A percentile compares a stretch with the other conserved stretches of the same genome.
phyloP scores from a whole-genome alignment of 2,113 vertebrate species.

The Laticauda colubrina region DNA sequence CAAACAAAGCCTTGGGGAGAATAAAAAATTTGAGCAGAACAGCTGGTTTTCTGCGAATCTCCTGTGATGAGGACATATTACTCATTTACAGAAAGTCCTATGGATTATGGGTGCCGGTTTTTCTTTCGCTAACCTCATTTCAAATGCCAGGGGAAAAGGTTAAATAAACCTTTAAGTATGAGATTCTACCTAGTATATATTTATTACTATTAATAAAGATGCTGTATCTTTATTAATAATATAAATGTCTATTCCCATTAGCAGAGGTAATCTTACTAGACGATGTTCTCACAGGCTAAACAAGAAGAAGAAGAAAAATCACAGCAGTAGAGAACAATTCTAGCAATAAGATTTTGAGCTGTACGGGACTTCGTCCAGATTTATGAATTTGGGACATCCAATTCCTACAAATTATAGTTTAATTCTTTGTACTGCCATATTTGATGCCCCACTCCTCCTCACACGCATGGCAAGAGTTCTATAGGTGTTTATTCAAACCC shows the following conservation, averaged over 20 bases:
- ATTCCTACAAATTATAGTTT: neutral
- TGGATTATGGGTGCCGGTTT: conserved; percentile 23
- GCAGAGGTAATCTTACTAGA: neutral
- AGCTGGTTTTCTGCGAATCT: conserved; percentile 63
- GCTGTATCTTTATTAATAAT: neutral
- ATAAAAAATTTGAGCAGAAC: conserved; percentile 55
- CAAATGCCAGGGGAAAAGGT: conserved; percentile 18
- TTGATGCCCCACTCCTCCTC: neutral
- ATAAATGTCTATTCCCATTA: neutral
- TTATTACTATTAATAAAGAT: neutral
- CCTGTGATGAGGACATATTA: conserved; percentile 59
- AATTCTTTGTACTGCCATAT: neutral
- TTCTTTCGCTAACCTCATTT: conserved; percentile 23
- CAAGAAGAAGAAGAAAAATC: neutral
- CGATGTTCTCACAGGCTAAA: neutral
- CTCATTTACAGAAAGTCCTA: conserved; percentile 44
- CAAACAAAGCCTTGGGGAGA: conserved; percentile 20
- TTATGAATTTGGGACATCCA: neutral
- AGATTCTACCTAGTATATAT: neutral
- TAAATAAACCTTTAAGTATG: neutral
- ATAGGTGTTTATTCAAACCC: neutral
- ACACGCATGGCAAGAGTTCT: neutral
- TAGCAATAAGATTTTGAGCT: neutral
- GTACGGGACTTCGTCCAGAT: neutral
- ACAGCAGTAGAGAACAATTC: neutral